A percentile compares a stretch with the other conserved stretches of the same genome.
Conservation (phyloP, 2,797 vertebrate species). For the Aphelocoma californica region DNA sequence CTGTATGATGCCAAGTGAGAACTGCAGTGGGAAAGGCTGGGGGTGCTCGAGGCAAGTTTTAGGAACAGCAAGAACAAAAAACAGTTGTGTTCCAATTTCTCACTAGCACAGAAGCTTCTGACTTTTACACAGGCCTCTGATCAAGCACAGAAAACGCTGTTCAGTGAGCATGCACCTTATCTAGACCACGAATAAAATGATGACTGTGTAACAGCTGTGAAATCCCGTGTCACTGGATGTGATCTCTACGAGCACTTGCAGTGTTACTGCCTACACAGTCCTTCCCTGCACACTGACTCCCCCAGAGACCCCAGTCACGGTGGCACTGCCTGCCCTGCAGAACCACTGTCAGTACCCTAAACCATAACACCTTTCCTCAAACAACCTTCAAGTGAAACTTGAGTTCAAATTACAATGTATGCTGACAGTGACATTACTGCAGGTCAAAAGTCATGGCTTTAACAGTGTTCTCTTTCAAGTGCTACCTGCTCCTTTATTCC, state of each 20-base stretch:
- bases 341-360: not conserved
- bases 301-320: not conserved
- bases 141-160: not conserved
- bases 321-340: not conserved
- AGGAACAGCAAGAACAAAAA: not conserved
- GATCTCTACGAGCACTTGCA: not conserved
- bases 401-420: not conserved
- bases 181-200: not conserved
- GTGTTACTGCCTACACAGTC: not conserved
- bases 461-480: not conserved
- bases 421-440: not conserved
- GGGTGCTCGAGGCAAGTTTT: not conserved
- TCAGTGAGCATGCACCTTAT: not conserved
- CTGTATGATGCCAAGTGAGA: not conserved
- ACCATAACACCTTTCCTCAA: not conserved
- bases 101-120: not conserved
- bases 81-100: not conserved
- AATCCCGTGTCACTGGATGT: fast-evolving
- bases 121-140: not conserved
- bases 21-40: not conserved
- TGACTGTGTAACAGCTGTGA: not conserved
- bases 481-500: not conserved
- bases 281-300: not conserved
- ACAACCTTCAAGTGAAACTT: not conserved
- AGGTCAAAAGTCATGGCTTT: not conserved